Evolutionary conservation across 2,888 invertebrate species (phyloP), one percentile per base, ranked within the genome.

Genomic region (Eucera pruinosa): DNA sequence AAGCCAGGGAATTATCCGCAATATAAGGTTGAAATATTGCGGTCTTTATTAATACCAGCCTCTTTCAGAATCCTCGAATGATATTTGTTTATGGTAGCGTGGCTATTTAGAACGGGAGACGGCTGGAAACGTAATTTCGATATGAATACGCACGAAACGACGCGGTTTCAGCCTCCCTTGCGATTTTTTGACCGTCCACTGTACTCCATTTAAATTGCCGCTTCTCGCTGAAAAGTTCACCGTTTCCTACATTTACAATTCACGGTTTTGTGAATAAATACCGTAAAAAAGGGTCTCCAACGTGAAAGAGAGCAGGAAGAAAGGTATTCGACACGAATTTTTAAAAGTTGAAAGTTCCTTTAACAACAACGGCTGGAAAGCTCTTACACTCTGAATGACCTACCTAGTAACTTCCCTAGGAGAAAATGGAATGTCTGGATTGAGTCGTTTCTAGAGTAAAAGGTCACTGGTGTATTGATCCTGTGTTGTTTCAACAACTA

Each of bases 21-120:
- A 36, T 36, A 45, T 66, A 55, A 57, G 23, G 65, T 33, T 23
- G 65, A 65, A 45, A 55, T 66, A 66, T 66, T 66, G 65, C 45
- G 55, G 65, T 45, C 33, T 55, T 36, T 57, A 57, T 64, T 64
- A 64, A 41, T 25, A 18, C 25, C 48, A 7, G 33, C 6, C n/a
- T 66, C 57, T 33, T 54, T 54, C 64, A 43, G 30, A 30, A 20
- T 45, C 9, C 6, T 2, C 15, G 20, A 20, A n/a, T 57, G 30
- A 57, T 66, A 55, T 45, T 66, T 47, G 65, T 47, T 25, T 47
- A 25, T 25, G 4, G 6, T 30, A 13, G 5, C 27, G 9, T 0
- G 7, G 23, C 41, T 45, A 43, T 54, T 54, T 43, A 30, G 23
- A 41, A 2, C 15, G 23, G 25, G 7, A 36, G 18, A 47, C 54